These are phyloP conservation scores for Bergia sp. DNA, from an alignment of 92 coral and sea anemone species.

Conservation along the genomic window DNA sequence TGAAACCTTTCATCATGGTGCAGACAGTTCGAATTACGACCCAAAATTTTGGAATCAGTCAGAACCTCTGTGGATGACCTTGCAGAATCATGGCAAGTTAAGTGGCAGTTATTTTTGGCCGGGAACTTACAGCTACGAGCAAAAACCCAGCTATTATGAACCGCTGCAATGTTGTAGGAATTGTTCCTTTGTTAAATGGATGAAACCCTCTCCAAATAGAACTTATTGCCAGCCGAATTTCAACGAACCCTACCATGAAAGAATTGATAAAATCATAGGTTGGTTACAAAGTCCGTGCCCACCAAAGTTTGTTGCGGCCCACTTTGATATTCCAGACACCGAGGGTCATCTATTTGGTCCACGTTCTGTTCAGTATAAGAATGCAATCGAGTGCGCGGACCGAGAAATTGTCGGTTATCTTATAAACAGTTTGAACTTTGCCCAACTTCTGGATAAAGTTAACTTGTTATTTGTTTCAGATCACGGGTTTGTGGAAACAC, in stretches of 20 bases:
- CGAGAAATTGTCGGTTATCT: slow-evolving; percentile 86
- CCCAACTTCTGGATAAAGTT: slow-evolving; percentile 71
- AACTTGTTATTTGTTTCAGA: slow-evolving; percentile 84
- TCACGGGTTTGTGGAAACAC: slow-evolving; percentile 87
- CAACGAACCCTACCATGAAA: slow-evolving; percentile 57
- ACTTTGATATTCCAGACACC: slow-evolving; percentile 70
- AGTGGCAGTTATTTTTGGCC: slow-evolving; percentile 59
- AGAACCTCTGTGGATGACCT: slow-evolving; percentile 59
- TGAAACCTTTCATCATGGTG: slow-evolving; percentile 34
- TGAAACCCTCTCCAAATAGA: slow-evolving; percentile 33
- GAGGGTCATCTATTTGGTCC: slow-evolving; percentile 79
- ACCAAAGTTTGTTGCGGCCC: slow-evolving; percentile 77
- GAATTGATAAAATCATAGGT: slow-evolving; percentile 70
- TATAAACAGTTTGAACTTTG: slow-evolving; percentile 65
- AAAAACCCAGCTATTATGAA: slow-evolving; percentile 30
- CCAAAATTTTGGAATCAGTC: slow-evolving; percentile 58
- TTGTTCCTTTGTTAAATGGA: slow-evolving; percentile 8
- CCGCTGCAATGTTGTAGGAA: slow-evolving; percentile 32
- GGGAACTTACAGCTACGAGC: slow-evolving; percentile 37
- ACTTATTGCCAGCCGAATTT: slow-evolving; percentile 67
- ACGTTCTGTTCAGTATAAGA: slow-evolving; percentile 50
- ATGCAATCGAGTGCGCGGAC: slow-evolving; percentile 72
- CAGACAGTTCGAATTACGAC: slow-evolving; percentile 36
- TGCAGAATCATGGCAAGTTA: slow-evolving; percentile 47
- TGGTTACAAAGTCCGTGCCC: slow-evolving; percentile 77